Base-by-base conservation (phyloP, 2,888 invertebrate genomes). In the Netelia inedita region DNA sequence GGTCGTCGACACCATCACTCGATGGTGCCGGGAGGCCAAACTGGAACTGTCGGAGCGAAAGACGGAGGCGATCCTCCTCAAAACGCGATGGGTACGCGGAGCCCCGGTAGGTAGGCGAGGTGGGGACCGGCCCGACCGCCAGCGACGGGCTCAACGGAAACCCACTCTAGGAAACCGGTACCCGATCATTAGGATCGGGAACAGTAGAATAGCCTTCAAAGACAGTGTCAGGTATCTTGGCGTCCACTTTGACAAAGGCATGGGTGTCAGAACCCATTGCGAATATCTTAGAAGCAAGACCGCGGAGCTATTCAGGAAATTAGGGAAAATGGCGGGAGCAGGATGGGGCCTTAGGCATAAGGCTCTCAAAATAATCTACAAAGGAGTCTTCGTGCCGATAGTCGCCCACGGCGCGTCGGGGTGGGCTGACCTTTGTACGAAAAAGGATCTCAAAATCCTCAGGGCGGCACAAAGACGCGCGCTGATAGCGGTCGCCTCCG, bases 31-130 rank as follows among this genome's bases (percentile, higher is more conserved):
- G n/a, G 1, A 19, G 80, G 41, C 9, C 63, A 80, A 79, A 0
- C 68, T 73, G n/a, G 66, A 79, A 82, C 74, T 74, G 43, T 63
- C n/a, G 0, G 10, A 9, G 81, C 61, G 0, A 72, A 78, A 28
- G 14, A 65, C 3, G 0, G 55, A 75, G 53, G 63, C 63, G 0
- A 81, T 69, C 14, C 19, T 76, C 11, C 61, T 82, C 10, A 71
- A 75, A 46, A 76, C 50, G 5, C 19, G 50, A 3, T 69, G 69
- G 78, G 23, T 3, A 0, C 14, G 78, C 1, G 0, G 19, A 0
- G 28, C 59, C 2, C 69, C 53, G 1, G 35, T 78, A 3, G 71
- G 63, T 0, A 75, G 75, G 5, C 11, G 81, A 1, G 65, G 75
- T 43, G 71, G 69, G 23, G 43, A 53, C 11, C 69, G 71, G 6